Conservation (phyloP, 2,113 vertebrate genomes). For the Tringa solitaria region DNA sequence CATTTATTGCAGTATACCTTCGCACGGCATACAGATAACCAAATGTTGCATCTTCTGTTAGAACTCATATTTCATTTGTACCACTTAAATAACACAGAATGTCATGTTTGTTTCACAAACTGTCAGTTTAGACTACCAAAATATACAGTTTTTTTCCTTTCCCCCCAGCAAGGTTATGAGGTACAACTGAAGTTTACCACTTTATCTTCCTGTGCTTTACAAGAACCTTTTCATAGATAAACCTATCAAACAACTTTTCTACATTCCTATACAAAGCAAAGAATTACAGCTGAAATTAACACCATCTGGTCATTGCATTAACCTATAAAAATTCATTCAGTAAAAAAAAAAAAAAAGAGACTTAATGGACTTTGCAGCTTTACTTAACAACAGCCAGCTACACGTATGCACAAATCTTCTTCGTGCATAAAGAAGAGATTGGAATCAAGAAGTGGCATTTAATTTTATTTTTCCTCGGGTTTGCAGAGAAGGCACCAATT, state of each 20-base stretch:
- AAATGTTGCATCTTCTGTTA: slow-evolving; percentile 18
- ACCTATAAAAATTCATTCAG: slow-evolving; percentile 59
- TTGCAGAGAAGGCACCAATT: slow-evolving; percentile 60
- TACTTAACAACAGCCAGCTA: slow-evolving; percentile 37
- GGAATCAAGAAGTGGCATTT: neutral
- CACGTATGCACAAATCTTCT: neutral
- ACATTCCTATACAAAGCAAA: slow-evolving; percentile 66
- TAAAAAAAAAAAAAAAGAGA: neutral
- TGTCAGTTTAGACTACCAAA: slow-evolving; percentile 66
- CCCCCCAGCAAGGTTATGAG: slow-evolving; percentile 35
- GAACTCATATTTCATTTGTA: slow-evolving; percentile 47
- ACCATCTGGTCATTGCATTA: slow-evolving; percentile 56
- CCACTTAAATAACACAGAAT: slow-evolving; percentile 64
- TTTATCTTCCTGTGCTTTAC: slow-evolving; percentile 57
- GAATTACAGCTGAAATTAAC: slow-evolving; percentile 69
- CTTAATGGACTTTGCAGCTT: slow-evolving; percentile 25
- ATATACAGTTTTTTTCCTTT: slow-evolving; percentile 54
- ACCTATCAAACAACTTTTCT: slow-evolving; percentile 51
- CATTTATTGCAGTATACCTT: slow-evolving; percentile 69
- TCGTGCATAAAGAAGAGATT: slow-evolving; percentile 1
- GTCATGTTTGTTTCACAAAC: slow-evolving; percentile 68
- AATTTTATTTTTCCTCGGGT: neutral
- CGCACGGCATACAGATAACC: slow-evolving; percentile 55
- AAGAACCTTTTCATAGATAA: slow-evolving; percentile 51
- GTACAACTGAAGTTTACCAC: slow-evolving; percentile 54